Evolutionary conservation across 2,113 vertebrate genomes (phyloP), one percentile per base, ranked within the genome.

Genomic region (Calonectris borealis): DNA sequence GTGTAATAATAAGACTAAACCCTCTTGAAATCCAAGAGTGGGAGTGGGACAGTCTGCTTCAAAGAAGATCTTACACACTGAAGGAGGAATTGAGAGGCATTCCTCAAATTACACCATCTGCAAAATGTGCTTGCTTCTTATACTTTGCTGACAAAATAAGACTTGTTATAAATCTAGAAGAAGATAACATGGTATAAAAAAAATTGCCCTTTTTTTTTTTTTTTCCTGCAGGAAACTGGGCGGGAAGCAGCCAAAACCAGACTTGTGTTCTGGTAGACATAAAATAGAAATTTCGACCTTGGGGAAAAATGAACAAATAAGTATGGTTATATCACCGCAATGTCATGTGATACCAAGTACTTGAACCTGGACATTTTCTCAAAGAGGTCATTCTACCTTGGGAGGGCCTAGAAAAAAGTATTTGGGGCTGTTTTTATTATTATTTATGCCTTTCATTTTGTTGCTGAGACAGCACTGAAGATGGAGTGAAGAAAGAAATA

Each of bases 71-170:
- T 94, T 84, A 57, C 48, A 66, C 16, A 6, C 51, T 60, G 73
- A 61, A 94, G 77, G 42, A 90, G 61, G 91, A 89, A 82, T 31
- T 71, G 48, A 85, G 89, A 95, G 93, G 93, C 87, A 94, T 96
- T 91, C 94, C 94, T 97, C 80, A 85, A 64, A 91, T 94, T 87
- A 61, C 78, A 96, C 93, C 94, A 97, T 95, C 94, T 96, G 95
- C 83, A 89, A 75, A 79, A 66, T 81, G n/a, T 51, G 16, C 77
- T 68, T n/a, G 17, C 46, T 92, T 58, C 80, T 86, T 61, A 13
- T 42, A 32, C 90, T 92, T 70, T 89, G 70, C 91, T 89, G 61
- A 91, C 73, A 91, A 93, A 95, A 89, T 93, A 93, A 94, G 66
- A 84, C 91, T 91, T 61, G 77, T 31, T 91, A 87, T 84, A 86